Base-by-base conservation (phyloP, 1,140 invertebrate species). In the Hormaphis cornu region DNA sequence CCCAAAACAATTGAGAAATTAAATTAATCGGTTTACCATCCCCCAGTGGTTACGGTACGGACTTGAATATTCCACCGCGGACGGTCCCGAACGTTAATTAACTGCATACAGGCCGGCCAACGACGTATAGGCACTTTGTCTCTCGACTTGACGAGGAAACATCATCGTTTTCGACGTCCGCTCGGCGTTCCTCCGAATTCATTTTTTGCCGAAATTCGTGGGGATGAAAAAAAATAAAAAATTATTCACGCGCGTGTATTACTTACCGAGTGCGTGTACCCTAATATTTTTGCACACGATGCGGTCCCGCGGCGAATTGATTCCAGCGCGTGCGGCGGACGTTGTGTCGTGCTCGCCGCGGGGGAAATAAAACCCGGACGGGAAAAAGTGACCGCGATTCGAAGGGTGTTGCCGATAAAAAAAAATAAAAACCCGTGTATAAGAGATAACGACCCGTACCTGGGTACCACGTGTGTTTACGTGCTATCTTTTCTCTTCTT, bases 11-110 rank as follows among this genome's bases (percentile, higher is more conserved):
- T 61, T 61, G 56, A 61, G 24, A 61, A 44, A 61, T 61, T 44
- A 28, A 56, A 61, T 61, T 61, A 61, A 61, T 61, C 28, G 40
- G 56, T 59, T 40, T 40, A 59, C 37, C n/a, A n/a, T n/a, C n/a
- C n/a, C n/a, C 37, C 24, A 59, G 22, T 26, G 18, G 14, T 20
- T 59, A 42, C 14, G 14, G 14, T 37, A 6, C 35, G 35, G 14
- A 33, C 56, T 59, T 37, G 16, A 18, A 40, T 26, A 28, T 24
- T 40, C n/a, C 35, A 42, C n/a, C n/a, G n/a, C n/a, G n/a, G 14
- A n/a, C 20, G 12, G 22, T 30, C 40, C 2, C 52, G 18, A 33
- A 33, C 30, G 35, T 33, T 54, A 54, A 54, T 54, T 54, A 54
- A 33, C 28, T 33, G 52, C n/a, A n/a, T n/a, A n/a, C n/a, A n/a